Base-by-base conservation (phyloP, 2,888 invertebrate genomes). In the Anthrax anthrax region DNA sequence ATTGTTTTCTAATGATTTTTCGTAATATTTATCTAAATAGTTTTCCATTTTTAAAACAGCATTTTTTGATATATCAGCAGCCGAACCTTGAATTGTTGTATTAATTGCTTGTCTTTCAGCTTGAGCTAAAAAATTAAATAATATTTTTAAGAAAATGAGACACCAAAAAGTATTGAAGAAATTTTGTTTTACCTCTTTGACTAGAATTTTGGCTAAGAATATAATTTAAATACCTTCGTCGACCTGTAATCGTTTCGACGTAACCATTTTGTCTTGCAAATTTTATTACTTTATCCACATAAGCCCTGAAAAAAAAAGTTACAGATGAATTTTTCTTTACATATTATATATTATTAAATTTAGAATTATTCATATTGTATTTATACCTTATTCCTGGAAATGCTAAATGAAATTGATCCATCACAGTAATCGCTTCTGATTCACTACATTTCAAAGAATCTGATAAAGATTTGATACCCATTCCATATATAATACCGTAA, bases 401-500 rank as follows among this genome's bases (percentile, higher is more conserved):
- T 0, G 78, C 75, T 59, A 75, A 76, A 69, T 86, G 84, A 65
- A 94, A 96, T 43, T 79, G 78, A 47, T 82, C 77, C 62, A 84
- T 80, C 65, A 96, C 87, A 43, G 74, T 70, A 4, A 72, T 72
- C 0, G 96, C 95, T 57, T 90, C 85, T 41, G 77, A 70, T 64
- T 87, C 86, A 0, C 76, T 74, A 12, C 92, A 79, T 47, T 80
- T 79, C 34, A 97, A 71, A 52, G 82, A 79, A 50, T 87, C 84
- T 0, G 85, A 78, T 29, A 98, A 70, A 1, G 86, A 76, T 58
- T 78, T 84, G 48, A 78, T 74, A 3, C 96, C 92, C 83, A 97
- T 97, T 9, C 97, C 98, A 64, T 98, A 98, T 47, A 98, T 83
- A 58, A 98, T 90, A 8, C 92, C 96, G 67, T 97, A 97, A 63